A percentile compares a stretch with the other conserved stretches of the same genome.
These are phyloP conservation scores for Drosophila orosa DNA, from an alignment of 1,140 invertebrate species.

Conservation along the genomic window DNA sequence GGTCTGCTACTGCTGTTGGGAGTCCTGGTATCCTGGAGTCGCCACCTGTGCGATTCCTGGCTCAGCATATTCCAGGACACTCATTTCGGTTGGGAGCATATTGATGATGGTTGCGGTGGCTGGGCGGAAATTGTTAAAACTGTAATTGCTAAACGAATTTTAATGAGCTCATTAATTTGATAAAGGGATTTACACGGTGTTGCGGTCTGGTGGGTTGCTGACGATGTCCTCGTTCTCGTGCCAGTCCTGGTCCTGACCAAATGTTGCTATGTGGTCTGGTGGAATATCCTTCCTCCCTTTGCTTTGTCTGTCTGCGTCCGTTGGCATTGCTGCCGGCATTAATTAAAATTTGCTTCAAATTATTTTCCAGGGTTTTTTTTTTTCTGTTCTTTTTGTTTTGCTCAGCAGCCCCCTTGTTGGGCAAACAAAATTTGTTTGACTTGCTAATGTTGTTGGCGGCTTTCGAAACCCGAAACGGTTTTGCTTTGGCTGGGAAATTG, in stretches of 20 bases:
- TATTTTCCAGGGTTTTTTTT: conserved; percentile 47
- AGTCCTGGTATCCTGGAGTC: conserved; percentile 31
- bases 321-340: conserved; percentile 48
- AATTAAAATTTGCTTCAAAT: conserved; percentile 80
- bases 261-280: conserved; percentile 50
- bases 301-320: conserved; percentile 21
- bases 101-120: conserved; percentile 20
- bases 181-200: conserved; percentile 83
- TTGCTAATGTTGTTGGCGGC: conserved; percentile 53
- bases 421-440: conserved; percentile 71
- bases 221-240: conserved; percentile 50
- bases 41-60: conserved; percentile 70
- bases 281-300: conserved; percentile 10
- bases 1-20: not conserved
- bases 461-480: conserved; percentile 12
- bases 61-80: conserved; percentile 55
- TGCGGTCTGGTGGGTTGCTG: conserved; percentile 62
- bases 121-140: conserved; percentile 80
- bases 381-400: not conserved
- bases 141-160: conserved; percentile 84
- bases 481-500: conserved; percentile 17
- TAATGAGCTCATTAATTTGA: conserved; percentile 84
- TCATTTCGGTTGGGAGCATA: conserved; percentile 41
- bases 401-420: conserved; percentile 45
- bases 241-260: conserved; percentile 46